A percentile compares a stretch with the other conserved stretches of the same genome.
Conservation (phyloP, 2,888 invertebrate genomes). For the Hetaerina titia region DNA sequence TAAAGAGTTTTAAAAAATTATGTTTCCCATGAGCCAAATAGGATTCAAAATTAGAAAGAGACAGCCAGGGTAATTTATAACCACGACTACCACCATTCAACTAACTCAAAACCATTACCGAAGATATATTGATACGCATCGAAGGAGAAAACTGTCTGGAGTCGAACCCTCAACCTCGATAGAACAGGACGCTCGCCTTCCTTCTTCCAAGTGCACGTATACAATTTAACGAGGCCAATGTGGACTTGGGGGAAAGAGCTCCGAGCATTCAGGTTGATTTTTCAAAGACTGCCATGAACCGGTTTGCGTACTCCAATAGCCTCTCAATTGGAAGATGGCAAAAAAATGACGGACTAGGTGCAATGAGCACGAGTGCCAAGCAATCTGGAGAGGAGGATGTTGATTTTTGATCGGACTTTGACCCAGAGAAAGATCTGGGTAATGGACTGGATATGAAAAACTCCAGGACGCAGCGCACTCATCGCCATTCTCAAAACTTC, state of each 20-base stretch:
- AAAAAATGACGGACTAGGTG: not conserved
- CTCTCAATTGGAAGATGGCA: conserved; percentile 25
- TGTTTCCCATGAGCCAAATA: not conserved
- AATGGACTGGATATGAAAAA: not conserved
- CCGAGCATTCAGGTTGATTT: conserved; percentile 29
- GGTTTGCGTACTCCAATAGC: conserved; percentile 10
- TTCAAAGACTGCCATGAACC: conserved; percentile 45
- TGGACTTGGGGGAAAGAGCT: not conserved
- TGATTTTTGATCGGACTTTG: conserved; percentile 57
- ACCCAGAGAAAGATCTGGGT: not conserved
- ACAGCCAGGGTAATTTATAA: not conserved
- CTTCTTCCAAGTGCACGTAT: not conserved
- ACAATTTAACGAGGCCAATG: conserved; percentile 20
- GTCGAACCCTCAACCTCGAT: conserved; percentile 48
- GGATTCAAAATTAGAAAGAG: conserved; percentile 11
- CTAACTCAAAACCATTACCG: not conserved
- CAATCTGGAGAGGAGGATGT: conserved; percentile 34
- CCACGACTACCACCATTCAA: not conserved
- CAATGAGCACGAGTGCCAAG: conserved; percentile 13
- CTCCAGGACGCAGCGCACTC: not conserved
- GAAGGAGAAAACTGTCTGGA: not conserved
- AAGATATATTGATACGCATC: not conserved
- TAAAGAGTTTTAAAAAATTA: not conserved
- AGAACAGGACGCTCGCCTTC: not conserved
- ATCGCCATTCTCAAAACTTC: not conserved